Base-by-base conservation (phyloP, 2,888 invertebrate genomes). In the Ametastegia equiseti region DNA sequence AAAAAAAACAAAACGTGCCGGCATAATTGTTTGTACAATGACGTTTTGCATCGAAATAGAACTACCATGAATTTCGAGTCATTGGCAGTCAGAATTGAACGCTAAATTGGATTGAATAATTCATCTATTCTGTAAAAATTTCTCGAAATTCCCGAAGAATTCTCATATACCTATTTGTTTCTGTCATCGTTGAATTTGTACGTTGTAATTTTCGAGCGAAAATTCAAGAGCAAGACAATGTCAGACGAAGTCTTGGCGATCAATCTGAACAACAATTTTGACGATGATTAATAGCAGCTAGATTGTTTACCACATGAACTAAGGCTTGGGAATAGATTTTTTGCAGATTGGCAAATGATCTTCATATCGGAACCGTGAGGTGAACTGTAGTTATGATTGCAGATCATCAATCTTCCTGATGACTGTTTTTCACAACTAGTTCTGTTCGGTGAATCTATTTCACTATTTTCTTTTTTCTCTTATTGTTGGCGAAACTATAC, bases 371-470 rank as follows among this genome's bases (percentile, higher is more conserved):
- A 54, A 54, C 11, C 23, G 23, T 15, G 19, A n/a, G n/a, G n/a
- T 19, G 23, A 19, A 19, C 54, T 54, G 2, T 54, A 30, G 4
- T 33, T 15, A 15, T 63, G 15, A 63, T 63, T 36, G 33, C 33
- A 13, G 33, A 63, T 63, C 63, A 63, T 63, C 63, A 63, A 63
- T 63, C 63, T 27, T 63, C 63, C 9, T 63, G 15, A 63, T n/a
- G n/a, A n/a, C n/a, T n/a, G 13, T 36, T 5, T n/a, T 63, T 33
- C 13, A 15, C 33, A n/a, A 63, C 13, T 30, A n/a, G 33, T n/a
- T 63, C 33, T 63, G n/a, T 63, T 63, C 33, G 30, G 6, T 36
- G 13, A 63, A 33, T 63, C 63, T 63, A n/a, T n/a, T n/a, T n/a
- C n/a, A n/a, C n/a, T n/a, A n/a, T n/a, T n/a, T n/a, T n/a, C n/a